These are phyloP conservation scores for Eulemur mongoz DNA, from an alignment of 2,797 vertebrate species.

Conservation along the genomic window DNA sequence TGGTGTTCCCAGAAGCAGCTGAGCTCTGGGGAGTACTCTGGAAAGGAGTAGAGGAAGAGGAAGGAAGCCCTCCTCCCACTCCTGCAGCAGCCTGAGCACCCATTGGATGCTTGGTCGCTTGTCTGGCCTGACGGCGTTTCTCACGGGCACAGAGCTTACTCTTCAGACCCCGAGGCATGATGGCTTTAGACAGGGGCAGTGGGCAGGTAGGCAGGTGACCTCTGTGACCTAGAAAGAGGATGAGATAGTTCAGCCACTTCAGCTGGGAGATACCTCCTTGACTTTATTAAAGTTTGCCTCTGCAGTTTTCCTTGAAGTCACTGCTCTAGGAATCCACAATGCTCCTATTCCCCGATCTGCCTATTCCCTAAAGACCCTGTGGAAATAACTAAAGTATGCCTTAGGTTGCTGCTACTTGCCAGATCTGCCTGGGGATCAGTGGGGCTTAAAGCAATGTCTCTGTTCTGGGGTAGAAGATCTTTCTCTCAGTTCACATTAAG, in stretches of 20 bases:
- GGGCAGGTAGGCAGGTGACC: not conserved
- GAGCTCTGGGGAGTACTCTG: not conserved
- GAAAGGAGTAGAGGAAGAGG: not conserved
- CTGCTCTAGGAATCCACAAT: not conserved
- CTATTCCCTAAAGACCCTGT: not conserved
- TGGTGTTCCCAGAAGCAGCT: not conserved
- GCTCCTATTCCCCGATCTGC: not conserved
- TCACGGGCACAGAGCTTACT: slow-evolving; percentile 8
- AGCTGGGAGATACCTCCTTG: not conserved
- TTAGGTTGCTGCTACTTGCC: not conserved
- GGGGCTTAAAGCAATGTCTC: not conserved
- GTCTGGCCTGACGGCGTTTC: not conserved
- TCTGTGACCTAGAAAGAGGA: not conserved
- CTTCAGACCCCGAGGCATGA: slow-evolving; percentile 44
- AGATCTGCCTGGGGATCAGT: not conserved
- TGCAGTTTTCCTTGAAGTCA: not conserved
- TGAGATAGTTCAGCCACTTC: not conserved
- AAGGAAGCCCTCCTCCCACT: not conserved
- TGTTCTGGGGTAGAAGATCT: not conserved
- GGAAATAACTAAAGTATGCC: not conserved
- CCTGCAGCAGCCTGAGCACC: not conserved
- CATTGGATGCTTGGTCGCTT: not conserved
- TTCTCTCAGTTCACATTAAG: not conserved
- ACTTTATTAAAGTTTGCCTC: not conserved
- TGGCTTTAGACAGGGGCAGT: not conserved